Evolutionary conservation across 2,113 vertebrate species (phyloP), one percentile per base, ranked within the genome.

Genomic region (Leiothrix lutea): DNA sequence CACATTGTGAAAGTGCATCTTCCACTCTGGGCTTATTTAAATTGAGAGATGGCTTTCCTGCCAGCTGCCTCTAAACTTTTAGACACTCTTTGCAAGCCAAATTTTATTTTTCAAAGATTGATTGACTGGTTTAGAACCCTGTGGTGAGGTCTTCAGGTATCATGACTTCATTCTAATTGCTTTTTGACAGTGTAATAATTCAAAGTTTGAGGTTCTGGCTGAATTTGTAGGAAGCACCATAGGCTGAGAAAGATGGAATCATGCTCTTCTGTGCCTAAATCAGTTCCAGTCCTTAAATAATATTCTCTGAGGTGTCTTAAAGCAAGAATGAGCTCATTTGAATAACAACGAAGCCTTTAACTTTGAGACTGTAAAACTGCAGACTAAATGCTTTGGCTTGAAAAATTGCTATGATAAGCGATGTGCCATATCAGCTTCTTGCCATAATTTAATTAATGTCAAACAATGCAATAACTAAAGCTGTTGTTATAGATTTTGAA

Each of bases 301-400:
- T 92, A 64, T 89, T 35, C 65, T 95, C 72, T 50, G 47, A 88
- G 40, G 36, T 91, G 44, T 81, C 33, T 71, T 92, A 89, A 95
- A 94, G 44, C 12, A 79, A 89, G 91, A 74, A 67, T 89, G 54
- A 95, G 70, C 28, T 92, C 86, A 94, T 95, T 58, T 94, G 45
- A 79, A 81, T 78, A 89, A 44, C 60, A 91, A 56, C 47, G 61
- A 91, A 79, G 53, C 81, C 61, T 81, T 25, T 92, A 91, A 94
- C 57, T 88, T 78, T 84, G 80, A 91, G 17, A 48, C 54, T 69
- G 31, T 78, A 79, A 94, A 94, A 70, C 36, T 81, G 73, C 77
- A 72, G 61, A n/a, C 61, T 64, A 45, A 80, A 80, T 61, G 45
- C 70, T 85, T 89, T 94, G 73, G 25, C 77, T 35, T 89, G 57